Percentiles rank a stretch among this genome's conserved stretches.
Evolutionary conservation across 2,797 vertebrate species (phyloP).

Genomic region (Crypturellus tataupa): DNA sequence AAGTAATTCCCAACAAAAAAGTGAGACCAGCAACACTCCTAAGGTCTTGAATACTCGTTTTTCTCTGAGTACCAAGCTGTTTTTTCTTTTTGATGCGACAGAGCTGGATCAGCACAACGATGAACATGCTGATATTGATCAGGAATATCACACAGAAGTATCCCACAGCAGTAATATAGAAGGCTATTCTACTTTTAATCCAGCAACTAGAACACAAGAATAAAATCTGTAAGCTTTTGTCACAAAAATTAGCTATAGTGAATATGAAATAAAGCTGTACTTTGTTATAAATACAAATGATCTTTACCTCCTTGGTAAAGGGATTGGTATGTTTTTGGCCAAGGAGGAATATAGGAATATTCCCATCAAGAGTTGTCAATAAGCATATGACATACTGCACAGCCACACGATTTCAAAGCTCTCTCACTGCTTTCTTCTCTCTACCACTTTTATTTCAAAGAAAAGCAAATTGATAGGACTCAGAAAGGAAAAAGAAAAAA

Average conservation of each 20-base stretch:
- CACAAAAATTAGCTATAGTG: not conserved
- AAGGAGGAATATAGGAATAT: not conserved
- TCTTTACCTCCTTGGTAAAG: not conserved
- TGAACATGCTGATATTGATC: constrained; percentile 91
- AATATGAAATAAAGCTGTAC: not conserved
- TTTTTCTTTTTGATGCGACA: constrained; percentile 94
- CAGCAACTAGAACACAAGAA: constrained; percentile 88
- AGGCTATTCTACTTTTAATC: constrained; percentile 87
- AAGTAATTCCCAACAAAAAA: constrained; percentile 94
- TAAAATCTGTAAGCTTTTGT: not conserved
- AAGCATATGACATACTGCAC: not conserved
- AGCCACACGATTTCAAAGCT: not conserved
- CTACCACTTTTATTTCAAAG: not conserved
- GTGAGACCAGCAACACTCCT: constrained; percentile 90
- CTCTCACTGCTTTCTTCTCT: not conserved
- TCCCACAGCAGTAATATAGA: constrained; percentile 92
- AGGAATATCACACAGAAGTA: constrained; percentile 91
- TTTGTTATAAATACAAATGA: not conserved
- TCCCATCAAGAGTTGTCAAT: not conserved
- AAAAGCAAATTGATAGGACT: not conserved
- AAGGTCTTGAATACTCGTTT: constrained; percentile 87
- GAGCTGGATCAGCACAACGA: constrained; percentile 93
- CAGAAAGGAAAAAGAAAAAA: not conserved
- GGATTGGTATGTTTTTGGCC: not conserved
- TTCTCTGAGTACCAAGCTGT: constrained; percentile 89